Percentiles rank a stretch among this genome's conserved stretches.
Conservation (phyloP, 2,113 vertebrate genomes). For the Coracopsis vasa region DNA sequence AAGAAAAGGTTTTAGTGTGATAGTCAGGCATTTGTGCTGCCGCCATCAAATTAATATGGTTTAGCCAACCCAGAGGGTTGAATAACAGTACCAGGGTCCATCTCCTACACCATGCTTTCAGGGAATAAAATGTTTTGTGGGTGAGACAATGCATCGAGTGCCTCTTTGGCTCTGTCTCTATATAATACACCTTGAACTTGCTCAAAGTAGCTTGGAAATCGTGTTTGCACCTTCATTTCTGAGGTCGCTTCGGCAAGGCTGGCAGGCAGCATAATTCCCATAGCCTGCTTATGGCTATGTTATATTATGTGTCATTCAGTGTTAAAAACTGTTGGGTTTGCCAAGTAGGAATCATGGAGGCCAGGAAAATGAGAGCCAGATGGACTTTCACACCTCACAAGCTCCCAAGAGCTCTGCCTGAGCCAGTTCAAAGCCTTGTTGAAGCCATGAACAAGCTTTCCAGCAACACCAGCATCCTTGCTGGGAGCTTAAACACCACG, state of each 20-base stretch:
- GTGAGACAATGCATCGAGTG: accelerated
- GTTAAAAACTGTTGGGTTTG: neutral
- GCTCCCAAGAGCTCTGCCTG: neutral
- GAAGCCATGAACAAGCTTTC: neutral
- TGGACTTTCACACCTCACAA: neutral
- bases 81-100: neutral
- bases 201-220: neutral
- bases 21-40: neutral
- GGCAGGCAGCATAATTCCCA: neutral
- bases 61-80: neutral
- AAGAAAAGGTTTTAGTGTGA: neutral
- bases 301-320: neutral
- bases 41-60: neutral
- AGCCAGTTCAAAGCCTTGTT: neutral
- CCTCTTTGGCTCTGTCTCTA: neutral
- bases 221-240: neutral
- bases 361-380: neutral
- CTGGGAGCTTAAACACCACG: neutral
- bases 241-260: accelerated
- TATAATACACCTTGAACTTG: neutral
- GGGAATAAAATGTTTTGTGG: neutral
- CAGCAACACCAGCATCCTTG: neutral
- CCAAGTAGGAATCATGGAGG: neutral
- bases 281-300: neutral
- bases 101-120: neutral